Evolutionary conservation across 2,888 invertebrate genomes (phyloP).

Genomic region (Xestobium rufovillosum): DNA sequence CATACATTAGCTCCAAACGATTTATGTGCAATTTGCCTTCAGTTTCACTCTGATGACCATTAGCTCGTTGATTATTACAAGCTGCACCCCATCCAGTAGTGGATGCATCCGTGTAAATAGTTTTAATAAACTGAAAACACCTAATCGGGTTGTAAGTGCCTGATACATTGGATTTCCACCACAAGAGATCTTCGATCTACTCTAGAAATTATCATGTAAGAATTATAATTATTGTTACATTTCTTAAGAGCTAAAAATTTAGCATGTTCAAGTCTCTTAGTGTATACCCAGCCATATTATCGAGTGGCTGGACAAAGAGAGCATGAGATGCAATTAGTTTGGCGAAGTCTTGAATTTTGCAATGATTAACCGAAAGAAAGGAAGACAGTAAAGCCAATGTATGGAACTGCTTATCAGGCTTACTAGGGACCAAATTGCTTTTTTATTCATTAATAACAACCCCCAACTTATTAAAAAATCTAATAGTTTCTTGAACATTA

Average conservation of each 20-base stretch:
- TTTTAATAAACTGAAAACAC: background rate
- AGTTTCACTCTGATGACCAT: background rate
- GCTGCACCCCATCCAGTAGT: background rate
- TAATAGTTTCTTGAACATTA: constrained; percentile 10
- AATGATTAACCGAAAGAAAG: background rate
- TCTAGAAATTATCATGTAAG: constrained; percentile 1
- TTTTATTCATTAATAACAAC: constrained; percentile 21
- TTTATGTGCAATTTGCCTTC: constrained; percentile 11
- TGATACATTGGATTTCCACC: constrained; percentile 1
- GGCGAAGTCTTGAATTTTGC: constrained; percentile 1
- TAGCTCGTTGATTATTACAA: constrained; percentile 1
- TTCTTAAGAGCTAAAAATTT: constrained; percentile 1
- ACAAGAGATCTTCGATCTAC: background rate
- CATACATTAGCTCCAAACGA: background rate
- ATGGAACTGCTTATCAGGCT: constrained; percentile 11
- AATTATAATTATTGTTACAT: background rate
- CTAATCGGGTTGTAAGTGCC: constrained; percentile 1
- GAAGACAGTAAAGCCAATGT: background rate
- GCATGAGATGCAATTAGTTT: constrained; percentile 1
- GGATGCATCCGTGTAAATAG: constrained; percentile 2
- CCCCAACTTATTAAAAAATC: constrained; percentile 13
- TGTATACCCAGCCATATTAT: constrained; percentile 1
- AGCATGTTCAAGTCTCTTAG: constrained; percentile 2
- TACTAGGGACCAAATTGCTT: constrained; percentile 12
- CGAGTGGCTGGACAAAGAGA: background rate